Evolutionary conservation across 2,797 vertebrate species (phyloP).

Genomic region (Sebastes itinus): DNA sequence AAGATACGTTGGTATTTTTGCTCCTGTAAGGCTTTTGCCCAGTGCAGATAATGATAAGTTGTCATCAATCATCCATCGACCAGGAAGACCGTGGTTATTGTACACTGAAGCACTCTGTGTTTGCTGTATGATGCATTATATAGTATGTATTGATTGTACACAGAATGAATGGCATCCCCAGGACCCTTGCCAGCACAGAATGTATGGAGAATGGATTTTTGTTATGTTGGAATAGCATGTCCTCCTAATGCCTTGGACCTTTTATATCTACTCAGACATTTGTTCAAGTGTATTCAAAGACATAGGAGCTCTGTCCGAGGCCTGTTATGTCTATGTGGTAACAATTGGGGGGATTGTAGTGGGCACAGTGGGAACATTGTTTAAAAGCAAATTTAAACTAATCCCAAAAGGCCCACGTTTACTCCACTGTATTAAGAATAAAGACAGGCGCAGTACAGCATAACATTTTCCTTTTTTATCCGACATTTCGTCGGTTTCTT

Average conservation of each 20-base stretch:
- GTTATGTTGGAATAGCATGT: slow-evolving; percentile 27
- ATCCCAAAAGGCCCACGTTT: not conserved
- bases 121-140: slow-evolving; percentile 25
- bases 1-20: not conserved
- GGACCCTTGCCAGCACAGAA: not conserved
- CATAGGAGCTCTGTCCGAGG: not conserved
- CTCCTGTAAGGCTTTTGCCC: not conserved
- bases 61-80: slow-evolving; percentile 22
- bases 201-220: slow-evolving; percentile 52
- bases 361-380: slow-evolving; percentile 1
- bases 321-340: not conserved
- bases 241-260: not conserved
- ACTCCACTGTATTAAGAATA: slow-evolving; percentile 1
- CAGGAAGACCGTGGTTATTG: slow-evolving; percentile 16
- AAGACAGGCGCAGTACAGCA: not conserved
- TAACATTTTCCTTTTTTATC: not conserved
- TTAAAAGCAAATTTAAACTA: not conserved
- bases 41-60: not conserved
- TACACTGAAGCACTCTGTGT: slow-evolving; percentile 9
- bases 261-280: slow-evolving; percentile 14
- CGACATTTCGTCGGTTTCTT: not conserved
- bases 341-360: slow-evolving; percentile 16
- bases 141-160: slow-evolving; percentile 54
- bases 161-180: slow-evolving; percentile 23
- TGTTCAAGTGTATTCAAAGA: not conserved